Conservation (phyloP, 1,140 invertebrate genomes). For the Drepana arcuata region DNA sequence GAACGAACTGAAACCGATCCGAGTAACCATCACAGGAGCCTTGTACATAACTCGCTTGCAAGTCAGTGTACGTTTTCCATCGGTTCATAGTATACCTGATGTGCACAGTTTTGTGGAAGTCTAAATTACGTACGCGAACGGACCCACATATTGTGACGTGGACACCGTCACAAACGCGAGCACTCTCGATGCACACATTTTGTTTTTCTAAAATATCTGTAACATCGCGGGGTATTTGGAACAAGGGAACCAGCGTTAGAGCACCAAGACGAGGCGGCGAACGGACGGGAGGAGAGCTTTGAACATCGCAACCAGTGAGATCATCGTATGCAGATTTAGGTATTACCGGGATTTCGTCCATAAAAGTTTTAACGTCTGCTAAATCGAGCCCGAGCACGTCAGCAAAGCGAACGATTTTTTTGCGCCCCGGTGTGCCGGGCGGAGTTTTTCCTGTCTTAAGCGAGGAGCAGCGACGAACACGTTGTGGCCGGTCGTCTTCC, state of each 20-base stretch:
- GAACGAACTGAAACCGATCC: conserved; percentile 87
- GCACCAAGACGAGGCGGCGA: conserved; percentile 61
- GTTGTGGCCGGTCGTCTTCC: conserved; percentile 73
- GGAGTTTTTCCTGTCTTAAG: conserved; percentile 93
- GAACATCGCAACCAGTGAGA: conserved; percentile 74
- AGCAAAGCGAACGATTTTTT: conserved; percentile 96
- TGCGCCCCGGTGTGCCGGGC: conserved; percentile 88
- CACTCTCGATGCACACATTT: conserved; percentile 89
- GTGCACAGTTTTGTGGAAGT: conserved; percentile 92
- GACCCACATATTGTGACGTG: conserved; percentile 87
- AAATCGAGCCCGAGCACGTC: conserved; percentile 94
- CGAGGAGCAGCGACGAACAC: conserved; percentile 85
- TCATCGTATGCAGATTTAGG: conserved; percentile 89
- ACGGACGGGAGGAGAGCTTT: conserved; percentile 39
- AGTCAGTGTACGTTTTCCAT: conserved; percentile 88
- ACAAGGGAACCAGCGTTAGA: conserved; percentile 78
- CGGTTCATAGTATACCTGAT: conserved; percentile 89
- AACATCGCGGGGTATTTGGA: conserved; percentile 85
- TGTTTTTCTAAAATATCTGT: conserved; percentile 86
- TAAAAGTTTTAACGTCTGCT: conserved; percentile 90
- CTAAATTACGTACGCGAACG: conserved; percentile 90
- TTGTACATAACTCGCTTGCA: conserved; percentile 86
- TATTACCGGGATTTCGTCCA: conserved; percentile 90
- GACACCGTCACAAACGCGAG: conserved; percentile 78
- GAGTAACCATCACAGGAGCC: conserved; percentile 95